Base-by-base conservation (phyloP, 2,888 invertebrate genomes). In the Agonopterix alstromeriana region DNA sequence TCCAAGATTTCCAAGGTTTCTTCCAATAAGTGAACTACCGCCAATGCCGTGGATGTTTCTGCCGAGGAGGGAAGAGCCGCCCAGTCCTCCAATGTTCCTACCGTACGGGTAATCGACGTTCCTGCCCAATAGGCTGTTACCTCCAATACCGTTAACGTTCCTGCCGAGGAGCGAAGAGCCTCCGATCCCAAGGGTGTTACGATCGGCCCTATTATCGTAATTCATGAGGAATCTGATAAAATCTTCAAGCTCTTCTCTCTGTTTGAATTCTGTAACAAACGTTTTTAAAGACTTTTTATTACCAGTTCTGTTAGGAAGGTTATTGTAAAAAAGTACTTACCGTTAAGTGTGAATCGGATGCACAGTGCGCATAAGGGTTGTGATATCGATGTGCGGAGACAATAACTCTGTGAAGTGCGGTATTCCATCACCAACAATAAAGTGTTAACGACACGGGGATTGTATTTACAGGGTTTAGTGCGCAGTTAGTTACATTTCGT, bases 181-280 rank as follows among this genome's bases (percentile, higher is more conserved):
- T 2, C 49, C 49, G 10, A 48, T 14, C 0, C 38, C 36, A 9
- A 17, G 35, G 7, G 44, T 42, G 50, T 63, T 70, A 44, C 67
- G 71, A 4, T 69, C 70, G 45, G 63, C 70, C 12, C 69, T 57
- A 42, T 57, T 60, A 53, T 79, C 76, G 43, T 78, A 77, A 55
- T 70, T 72, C 35, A 73, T 48, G 7, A 85, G 69, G 58, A 76
- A 79, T 50, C 77, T 70, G 38, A 84, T 53, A 48, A 81, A 72
- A 46, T 83, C 73, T 57, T 80, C 80, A 10, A 78, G 60, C 35
- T 85, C 82, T 58, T 76, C 75, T 42, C 63, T 70, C 61, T 77
- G 74, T 57, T 67, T 75, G 51, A 70, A 69, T 49, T 77, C 87
- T 87, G 85, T 48, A 85, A 87, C 69, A 40, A 48, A 42, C 17